phyloP scores from a whole-genome alignment of 1,140 invertebrate genomes.

The Calliopsis andreniformis region DNA sequence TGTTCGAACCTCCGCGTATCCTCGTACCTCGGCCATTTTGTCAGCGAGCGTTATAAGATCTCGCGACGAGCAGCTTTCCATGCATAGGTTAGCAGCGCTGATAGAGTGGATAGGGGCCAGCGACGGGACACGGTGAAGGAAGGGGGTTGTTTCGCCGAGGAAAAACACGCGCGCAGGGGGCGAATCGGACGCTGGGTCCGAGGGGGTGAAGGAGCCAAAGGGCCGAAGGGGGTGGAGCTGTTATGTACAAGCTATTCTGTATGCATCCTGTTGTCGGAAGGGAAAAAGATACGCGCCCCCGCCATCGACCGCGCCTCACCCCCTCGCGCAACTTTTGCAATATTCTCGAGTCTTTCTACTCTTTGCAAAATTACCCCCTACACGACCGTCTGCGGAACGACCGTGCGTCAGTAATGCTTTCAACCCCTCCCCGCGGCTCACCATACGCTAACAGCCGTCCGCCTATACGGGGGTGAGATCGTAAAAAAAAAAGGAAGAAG shows the following conservation, averaged over 20 bases:
- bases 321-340: conserved; percentile 63
- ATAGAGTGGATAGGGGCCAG: conserved; percentile 26
- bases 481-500: conserved; percentile 13
- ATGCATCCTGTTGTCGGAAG: conserved; percentile 63
- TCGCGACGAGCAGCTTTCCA: conserved; percentile 53
- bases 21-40: conserved; percentile 40
- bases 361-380: conserved; percentile 59
- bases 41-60: conserved; percentile 48
- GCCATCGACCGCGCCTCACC: neutral
- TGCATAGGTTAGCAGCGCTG: conserved; percentile 61
- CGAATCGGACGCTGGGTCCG: neutral
- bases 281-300: conserved; percentile 33
- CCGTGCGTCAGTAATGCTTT: conserved; percentile 61
- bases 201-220: neutral
- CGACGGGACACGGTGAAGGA: no score
- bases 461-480: conserved; percentile 24
- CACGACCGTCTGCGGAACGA: conserved; percentile 4
- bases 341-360: conserved; percentile 67
- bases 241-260: conserved; percentile 41
- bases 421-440: conserved; percentile 30
- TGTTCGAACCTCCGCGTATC: conserved; percentile 27
- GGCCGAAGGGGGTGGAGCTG: neutral
- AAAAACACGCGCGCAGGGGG: conserved; percentile 2
- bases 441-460: conserved; percentile 28
- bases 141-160: conserved; percentile 26